Evolutionary conservation across 2,113 vertebrate genomes (phyloP).

Genomic region (Amblyopsis rosae): DNA sequence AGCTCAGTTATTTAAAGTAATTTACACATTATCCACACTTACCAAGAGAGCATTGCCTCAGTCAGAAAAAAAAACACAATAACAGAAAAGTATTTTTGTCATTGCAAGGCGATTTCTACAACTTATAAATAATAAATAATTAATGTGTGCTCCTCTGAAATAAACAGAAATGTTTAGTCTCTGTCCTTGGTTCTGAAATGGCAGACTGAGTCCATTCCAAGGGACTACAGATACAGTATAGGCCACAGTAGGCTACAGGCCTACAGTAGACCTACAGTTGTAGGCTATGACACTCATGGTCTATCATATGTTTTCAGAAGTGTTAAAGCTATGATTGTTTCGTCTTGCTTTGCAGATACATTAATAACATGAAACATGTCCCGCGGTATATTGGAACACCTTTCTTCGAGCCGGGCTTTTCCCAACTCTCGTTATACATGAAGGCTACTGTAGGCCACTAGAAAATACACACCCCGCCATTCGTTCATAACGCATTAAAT

Average conservation of each 20-base stretch:
- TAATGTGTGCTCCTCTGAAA: conserved; percentile 1
- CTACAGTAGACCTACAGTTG: too few species aligned
- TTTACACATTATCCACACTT: too few species aligned
- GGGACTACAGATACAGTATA: background rate
- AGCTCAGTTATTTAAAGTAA: too few species aligned
- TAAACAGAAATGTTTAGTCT: conserved; percentile 5
- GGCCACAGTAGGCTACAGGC: background rate
- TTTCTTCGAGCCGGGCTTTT: conserved; percentile 57
- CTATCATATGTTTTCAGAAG: too few species aligned
- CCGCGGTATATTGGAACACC: conserved; percentile 39
- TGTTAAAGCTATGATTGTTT: too few species aligned
- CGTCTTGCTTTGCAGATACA: too few species aligned
- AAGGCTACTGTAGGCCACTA: background rate
- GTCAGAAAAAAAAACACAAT: too few species aligned
- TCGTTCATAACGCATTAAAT: conserved; percentile 40
- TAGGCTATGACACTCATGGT: too few species aligned
- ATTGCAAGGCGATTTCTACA: too few species aligned
- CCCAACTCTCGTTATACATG: conserved; percentile 25
- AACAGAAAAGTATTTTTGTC: too few species aligned
- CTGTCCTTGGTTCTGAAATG: conserved; percentile 51
- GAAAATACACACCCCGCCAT: conserved; percentile 13
- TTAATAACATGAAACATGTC: conserved; percentile 3
- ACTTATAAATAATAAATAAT: background rate
- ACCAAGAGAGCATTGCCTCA: too few species aligned
- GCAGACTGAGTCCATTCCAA: background rate